Evolutionary conservation across 2,113 vertebrate genomes (phyloP), one percentile per base, ranked within the genome.

Genomic region (Ctenomys sociabilis): DNA sequence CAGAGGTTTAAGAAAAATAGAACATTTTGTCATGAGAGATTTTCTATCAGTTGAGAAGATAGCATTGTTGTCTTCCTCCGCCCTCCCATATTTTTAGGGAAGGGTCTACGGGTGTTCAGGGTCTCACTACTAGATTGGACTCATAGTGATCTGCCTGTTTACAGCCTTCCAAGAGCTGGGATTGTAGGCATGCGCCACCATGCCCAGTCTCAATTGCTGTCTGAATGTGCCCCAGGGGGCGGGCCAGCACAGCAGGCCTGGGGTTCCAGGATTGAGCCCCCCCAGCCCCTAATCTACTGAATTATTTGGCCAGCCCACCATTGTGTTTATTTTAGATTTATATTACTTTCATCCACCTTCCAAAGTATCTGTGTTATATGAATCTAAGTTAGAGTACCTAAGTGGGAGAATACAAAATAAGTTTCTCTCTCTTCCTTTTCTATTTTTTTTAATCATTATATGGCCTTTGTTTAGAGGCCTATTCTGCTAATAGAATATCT

Each of bases 271-370:
- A n/a, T n/a, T n/a, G n/a, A n/a, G n/a, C n/a, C n/a, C n/a, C n/a
- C n/a, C n/a, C n/a, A n/a, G n/a, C n/a, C n/a, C n/a, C n/a, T n/a
- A n/a, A n/a, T n/a, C n/a, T n/a, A n/a, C n/a, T n/a, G n/a, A n/a
- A n/a, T n/a, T n/a, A n/a, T n/a, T n/a, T n/a, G n/a, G n/a, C n/a
- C n/a, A n/a, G n/a, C n/a, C n/a, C n/a, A n/a, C n/a, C n/a, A n/a
- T n/a, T n/a, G n/a, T n/a, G n/a, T n/a, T 81, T 45, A 72, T 86
- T 97, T 93, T 70, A 49, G 26, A n/a, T 85, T 80, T 86, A 9
- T 3, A 66, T 94, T 32, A 52, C 24, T 52, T 64, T 87, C 52
- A 11, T 84, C 6, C 45, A 35, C 57, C 61, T 82, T 64, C 73
- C 35, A 83, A 75, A 91, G 9, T 22, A 59, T 17, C n/a, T 82